phyloP scores from a whole-genome alignment of 2,113 vertebrate genomes.

The Columba janthina region DNA sequence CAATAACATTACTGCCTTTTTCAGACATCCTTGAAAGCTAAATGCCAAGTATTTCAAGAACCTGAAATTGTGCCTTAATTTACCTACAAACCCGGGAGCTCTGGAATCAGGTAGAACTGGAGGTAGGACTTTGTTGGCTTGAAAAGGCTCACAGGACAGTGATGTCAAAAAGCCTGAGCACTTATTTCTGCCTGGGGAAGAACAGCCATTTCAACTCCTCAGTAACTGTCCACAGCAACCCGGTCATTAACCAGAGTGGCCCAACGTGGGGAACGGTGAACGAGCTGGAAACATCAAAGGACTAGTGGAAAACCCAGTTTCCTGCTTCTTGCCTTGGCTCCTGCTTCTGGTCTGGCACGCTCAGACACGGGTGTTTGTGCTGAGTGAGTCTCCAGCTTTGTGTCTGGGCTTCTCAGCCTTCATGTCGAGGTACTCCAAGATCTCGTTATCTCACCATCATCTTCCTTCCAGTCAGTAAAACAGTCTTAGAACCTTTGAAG shows the following conservation, averaged over 20 bases:
- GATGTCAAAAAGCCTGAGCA: neutral
- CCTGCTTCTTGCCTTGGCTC: neutral
- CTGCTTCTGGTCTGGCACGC: neutral
- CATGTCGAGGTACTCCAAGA: neutral
- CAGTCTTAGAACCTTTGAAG: conserved; percentile 29
- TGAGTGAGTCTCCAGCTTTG: conserved; percentile 4
- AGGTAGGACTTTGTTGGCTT: neutral
- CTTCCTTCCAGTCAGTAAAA: conserved; percentile 57
- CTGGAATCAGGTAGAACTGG: neutral
- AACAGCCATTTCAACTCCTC: neutral
- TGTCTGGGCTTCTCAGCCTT: neutral
- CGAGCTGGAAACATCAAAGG: neutral
- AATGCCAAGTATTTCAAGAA: conserved; percentile 12
- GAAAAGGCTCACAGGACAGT: neutral
- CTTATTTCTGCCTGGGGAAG: neutral
- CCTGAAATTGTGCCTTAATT: neutral
- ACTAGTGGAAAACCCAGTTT: neutral
- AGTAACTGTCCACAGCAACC: neutral
- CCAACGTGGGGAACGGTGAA: neutral
- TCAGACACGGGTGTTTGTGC: neutral
- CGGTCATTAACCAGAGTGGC: neutral
- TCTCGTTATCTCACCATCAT: conserved; percentile 42
- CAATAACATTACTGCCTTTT: neutral
- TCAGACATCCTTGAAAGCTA: conserved; percentile 9
- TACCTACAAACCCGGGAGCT: neutral